phyloP scores from a whole-genome alignment of 2,797 vertebrate genomes.

The Hydrolagus colliei region DNA sequence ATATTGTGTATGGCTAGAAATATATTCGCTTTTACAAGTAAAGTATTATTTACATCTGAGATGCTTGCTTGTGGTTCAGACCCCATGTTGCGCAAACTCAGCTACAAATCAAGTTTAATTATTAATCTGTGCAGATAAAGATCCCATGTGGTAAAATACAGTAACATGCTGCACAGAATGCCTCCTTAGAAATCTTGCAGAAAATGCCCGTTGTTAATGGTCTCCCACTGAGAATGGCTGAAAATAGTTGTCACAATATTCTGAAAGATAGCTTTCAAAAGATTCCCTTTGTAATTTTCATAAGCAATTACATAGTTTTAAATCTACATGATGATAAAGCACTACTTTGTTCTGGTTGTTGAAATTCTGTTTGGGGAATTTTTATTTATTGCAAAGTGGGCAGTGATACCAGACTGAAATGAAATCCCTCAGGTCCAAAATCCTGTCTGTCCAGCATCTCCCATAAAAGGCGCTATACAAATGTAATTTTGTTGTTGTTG shows the following conservation, averaged over 20 bases:
- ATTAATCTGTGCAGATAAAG: neutral
- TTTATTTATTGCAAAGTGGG: neutral
- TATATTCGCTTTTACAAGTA: neutral
- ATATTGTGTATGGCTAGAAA: too few relatives aligned
- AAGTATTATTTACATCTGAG: neutral
- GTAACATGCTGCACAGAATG: neutral
- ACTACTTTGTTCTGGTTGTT: neutral
- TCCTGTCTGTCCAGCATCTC: too few relatives aligned
- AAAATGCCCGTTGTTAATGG: constrained; percentile 25
- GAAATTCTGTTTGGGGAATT: constrained; percentile 1
- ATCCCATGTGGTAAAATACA: neutral
- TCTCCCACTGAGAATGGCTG: constrained; percentile 24
- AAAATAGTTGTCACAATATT: constrained; percentile 28
- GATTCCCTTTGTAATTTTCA: constrained; percentile 18
- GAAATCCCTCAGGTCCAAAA: neutral
- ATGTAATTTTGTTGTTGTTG: too few relatives aligned
- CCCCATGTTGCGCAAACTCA: neutral
- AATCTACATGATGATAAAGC: neutral
- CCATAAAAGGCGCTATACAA: too few relatives aligned
- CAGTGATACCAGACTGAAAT: neutral
- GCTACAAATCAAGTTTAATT: neutral
- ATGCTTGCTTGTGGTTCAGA: neutral
- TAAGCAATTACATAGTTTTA: constrained; percentile 19
- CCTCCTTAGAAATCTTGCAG: constrained; percentile 1
- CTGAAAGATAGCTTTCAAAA: constrained; percentile 25